These are phyloP conservation scores for Drosophila prolongata DNA, from an alignment of 2,888 invertebrate genomes.

Conservation along the genomic window DNA sequence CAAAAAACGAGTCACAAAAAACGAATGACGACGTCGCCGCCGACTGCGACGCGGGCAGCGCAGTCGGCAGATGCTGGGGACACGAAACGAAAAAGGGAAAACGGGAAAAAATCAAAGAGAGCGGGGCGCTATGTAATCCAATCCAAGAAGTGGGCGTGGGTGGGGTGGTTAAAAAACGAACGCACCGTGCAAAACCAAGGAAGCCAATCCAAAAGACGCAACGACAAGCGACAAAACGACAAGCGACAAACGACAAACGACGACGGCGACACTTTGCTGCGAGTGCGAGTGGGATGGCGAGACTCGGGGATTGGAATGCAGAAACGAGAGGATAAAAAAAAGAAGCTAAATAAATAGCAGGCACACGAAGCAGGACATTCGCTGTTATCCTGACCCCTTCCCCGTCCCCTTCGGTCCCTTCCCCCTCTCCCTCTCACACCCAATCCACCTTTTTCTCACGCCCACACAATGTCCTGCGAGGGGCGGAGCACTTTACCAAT, in stretches of 20 bases:
- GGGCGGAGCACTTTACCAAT: slow-evolving; percentile 27
- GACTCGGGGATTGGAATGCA: slow-evolving; percentile 30
- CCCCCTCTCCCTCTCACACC: neutral
- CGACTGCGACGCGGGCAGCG: slow-evolving; percentile 45
- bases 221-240: slow-evolving; percentile 50
- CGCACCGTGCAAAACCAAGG: slow-evolving; percentile 61
- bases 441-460: neutral
- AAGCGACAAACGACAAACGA: slow-evolving; percentile 34
- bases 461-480: slow-evolving; percentile 32
- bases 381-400: neutral
- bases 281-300: slow-evolving; percentile 42
- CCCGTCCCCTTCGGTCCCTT: neutral
- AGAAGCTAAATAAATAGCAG: slow-evolving; percentile 4
- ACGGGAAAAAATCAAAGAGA: slow-evolving; percentile 28
- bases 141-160: slow-evolving; percentile 49
- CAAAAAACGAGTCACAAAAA: slow-evolving; percentile 70
- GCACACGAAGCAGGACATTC: slow-evolving; percentile 28
- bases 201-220: slow-evolving; percentile 77
- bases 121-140: slow-evolving; percentile 69
- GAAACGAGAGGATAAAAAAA: slow-evolving; percentile 19
- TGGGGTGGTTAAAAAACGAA: slow-evolving; percentile 67
- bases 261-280: slow-evolving; percentile 64
- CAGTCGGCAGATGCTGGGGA: slow-evolving; percentile 54
- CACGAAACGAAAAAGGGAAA: slow-evolving; percentile 46
- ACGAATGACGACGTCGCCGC: slow-evolving; percentile 66